Evolutionary conservation across 2,888 invertebrate genomes (phyloP), one percentile per base, ranked within the genome.

Genomic region (Xanthostigma xanthostigma): DNA sequence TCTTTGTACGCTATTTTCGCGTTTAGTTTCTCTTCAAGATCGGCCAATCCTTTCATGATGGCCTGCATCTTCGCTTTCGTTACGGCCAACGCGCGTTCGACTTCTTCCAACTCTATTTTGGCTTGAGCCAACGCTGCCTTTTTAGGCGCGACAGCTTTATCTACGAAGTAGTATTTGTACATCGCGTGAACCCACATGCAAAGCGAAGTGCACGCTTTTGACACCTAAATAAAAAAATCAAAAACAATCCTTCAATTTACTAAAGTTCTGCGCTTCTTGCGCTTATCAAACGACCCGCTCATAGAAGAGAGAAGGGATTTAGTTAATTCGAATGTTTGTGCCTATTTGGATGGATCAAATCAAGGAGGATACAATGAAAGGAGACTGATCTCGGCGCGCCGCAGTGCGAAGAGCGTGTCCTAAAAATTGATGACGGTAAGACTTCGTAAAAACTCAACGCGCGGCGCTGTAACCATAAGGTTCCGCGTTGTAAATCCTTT

Each of bases 171-270:
- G 65, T 88, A 95, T 62, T 90, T 82, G 66, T 85, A 94, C 81
- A 95, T 90, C 0, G 94, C 94, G 57, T 88, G 84, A 35, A 92
- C 81, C 91, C 91, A 91, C 73, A 87, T 82, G 59, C 91, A 91
- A 2, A 91, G 69, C 1, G 84, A 85, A 53, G 79, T 80, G 60
- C 86, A 86, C 0, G 86, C 86, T 64, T 84, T 85, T 0, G 86
- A 87, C 10, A 83, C 81, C 78, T 80, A 60, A 5, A 58, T 56
- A 46, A 57, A 12, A 46, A 50, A 9, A 49, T 40, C 27, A 27
- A 27, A 27, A 6, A 3, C 6, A 27, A 33, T 39, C 9, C 10
- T 3, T 13, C 2, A 44, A 17, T 6, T n/a, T 36, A 12, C 10
- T 36, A 6, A 27, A 17, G 17, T 17, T 17, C 4, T 4, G 4